Evolutionary conservation across 2,888 invertebrate species (phyloP).

Genomic region (Stenodera caucasica): DNA sequence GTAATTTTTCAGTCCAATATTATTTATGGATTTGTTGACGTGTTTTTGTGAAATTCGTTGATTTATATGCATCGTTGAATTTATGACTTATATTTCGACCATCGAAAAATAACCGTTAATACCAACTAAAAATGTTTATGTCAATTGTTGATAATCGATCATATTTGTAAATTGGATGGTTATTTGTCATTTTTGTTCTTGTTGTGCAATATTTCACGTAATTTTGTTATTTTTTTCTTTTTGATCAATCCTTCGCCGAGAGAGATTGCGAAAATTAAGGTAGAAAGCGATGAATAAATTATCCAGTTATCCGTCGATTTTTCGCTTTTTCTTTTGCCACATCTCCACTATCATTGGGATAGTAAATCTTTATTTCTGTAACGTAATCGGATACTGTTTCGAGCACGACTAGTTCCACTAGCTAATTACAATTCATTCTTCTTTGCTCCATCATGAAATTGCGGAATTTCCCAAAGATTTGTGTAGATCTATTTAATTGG

Average conservation of each 20-base stretch:
- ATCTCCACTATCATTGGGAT: slow-evolving; percentile 6
- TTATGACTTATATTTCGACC: neutral
- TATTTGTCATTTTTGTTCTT: neutral
- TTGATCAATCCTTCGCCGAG: no score
- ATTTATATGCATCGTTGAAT: neutral
- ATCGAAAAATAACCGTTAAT: neutral
- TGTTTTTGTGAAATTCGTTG: neutral
- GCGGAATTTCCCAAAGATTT: no score
- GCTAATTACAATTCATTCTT: slow-evolving; percentile 22
- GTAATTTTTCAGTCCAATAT: no score
- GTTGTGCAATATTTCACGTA: neutral
- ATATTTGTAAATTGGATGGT: neutral
- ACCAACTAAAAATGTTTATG: neutral
- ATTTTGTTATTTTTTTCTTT: neutral
- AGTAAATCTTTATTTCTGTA: slow-evolving; percentile 15
- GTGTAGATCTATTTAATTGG: neutral
- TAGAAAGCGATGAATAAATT: slow-evolving; percentile 1
- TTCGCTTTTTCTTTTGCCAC: neutral
- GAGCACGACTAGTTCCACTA: slow-evolving; percentile 35
- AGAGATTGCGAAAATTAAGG: neutral
- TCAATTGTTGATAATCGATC: neutral
- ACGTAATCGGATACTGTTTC: slow-evolving; percentile 40
- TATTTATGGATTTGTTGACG: neutral
- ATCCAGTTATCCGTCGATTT: neutral
- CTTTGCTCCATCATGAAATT: slow-evolving; percentile 11